phyloP scores from a whole-genome alignment of 2,797 vertebrate species.

The Allobates femoralis region DNA sequence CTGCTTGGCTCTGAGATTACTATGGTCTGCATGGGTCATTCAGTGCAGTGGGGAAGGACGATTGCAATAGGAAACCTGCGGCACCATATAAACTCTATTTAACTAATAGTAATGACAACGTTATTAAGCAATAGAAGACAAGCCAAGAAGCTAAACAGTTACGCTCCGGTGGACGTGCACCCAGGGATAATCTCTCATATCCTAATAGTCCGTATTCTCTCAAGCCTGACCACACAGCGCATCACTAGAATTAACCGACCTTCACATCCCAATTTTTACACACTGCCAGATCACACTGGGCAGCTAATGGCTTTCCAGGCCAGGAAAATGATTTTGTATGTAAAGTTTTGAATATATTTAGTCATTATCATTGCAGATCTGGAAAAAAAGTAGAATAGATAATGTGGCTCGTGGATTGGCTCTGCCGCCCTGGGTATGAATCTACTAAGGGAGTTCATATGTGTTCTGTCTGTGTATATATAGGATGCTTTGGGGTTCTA shows the following conservation, averaged over 20 bases:
- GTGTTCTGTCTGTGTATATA: not conserved
- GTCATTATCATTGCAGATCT: not conserved
- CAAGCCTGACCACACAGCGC: constrained; percentile 7
- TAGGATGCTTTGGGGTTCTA: not conserved
- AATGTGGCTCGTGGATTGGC: not conserved
- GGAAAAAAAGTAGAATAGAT: not conserved
- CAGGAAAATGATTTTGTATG: not conserved
- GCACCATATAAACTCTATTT: constrained; percentile 9
- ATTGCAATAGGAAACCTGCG: not conserved
- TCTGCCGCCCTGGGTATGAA: not conserved
- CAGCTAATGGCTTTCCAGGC: constrained; percentile 1
- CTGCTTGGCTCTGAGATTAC: not conserved
- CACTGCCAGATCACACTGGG: constrained; percentile 37
- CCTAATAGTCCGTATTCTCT: not conserved
- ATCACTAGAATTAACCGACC: constrained; percentile 37
- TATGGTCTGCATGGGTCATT: not conserved
- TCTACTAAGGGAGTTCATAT: not conserved
- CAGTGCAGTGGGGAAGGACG: constrained; percentile 7
- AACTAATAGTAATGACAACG: not conserved
- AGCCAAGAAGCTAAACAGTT: not conserved
- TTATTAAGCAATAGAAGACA: not conserved
- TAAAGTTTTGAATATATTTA: not conserved
- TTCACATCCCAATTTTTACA: constrained; percentile 34
- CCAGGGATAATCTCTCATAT: constrained; percentile 18
- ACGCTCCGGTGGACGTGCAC: not conserved